A percentile compares a stretch with the other conserved stretches of the same genome.
Conservation (phyloP, 2,113 vertebrate genomes). For the Cebidichthys violaceus region DNA sequence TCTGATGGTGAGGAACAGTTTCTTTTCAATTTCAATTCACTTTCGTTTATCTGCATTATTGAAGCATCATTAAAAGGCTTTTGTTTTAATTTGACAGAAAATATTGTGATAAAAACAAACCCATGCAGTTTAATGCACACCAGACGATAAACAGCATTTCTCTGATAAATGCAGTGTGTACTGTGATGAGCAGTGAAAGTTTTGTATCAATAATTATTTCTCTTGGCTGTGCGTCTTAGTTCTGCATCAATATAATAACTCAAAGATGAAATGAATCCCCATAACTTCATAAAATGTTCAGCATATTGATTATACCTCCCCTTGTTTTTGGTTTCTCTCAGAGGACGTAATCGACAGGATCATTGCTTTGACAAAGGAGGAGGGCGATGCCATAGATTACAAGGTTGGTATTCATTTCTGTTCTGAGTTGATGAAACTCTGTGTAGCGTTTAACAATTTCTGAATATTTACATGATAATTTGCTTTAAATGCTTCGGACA, state of each 20-base stretch:
- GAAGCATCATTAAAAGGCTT: background rate
- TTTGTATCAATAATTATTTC: background rate
- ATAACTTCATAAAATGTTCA: background rate
- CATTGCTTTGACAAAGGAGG: constrained; percentile 82
- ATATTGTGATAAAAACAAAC: background rate
- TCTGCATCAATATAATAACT: background rate
- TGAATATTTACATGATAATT: background rate
- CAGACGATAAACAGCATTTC: background rate
- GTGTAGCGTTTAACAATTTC: background rate
- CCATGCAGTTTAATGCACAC: background rate
- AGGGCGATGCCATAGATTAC: constrained; percentile 86
- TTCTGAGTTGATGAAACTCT: background rate
- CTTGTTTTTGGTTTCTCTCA: constrained; percentile 61
- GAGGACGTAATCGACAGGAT: constrained; percentile 85
- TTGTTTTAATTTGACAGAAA: background rate
- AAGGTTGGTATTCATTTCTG: constrained; percentile 82
- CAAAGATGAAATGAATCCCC: background rate
- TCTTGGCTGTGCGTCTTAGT: background rate
- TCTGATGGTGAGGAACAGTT: constrained; percentile 63
- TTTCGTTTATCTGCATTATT: too few relatives aligned
- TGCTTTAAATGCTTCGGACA: background rate
- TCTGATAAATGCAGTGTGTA: background rate
- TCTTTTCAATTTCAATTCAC: background rate
- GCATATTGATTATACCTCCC: background rate
- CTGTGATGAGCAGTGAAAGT: too few relatives aligned